These are phyloP conservation scores for Laodelphax striatellus DNA, from an alignment of 1,140 invertebrate species.

Conservation along the genomic window DNA sequence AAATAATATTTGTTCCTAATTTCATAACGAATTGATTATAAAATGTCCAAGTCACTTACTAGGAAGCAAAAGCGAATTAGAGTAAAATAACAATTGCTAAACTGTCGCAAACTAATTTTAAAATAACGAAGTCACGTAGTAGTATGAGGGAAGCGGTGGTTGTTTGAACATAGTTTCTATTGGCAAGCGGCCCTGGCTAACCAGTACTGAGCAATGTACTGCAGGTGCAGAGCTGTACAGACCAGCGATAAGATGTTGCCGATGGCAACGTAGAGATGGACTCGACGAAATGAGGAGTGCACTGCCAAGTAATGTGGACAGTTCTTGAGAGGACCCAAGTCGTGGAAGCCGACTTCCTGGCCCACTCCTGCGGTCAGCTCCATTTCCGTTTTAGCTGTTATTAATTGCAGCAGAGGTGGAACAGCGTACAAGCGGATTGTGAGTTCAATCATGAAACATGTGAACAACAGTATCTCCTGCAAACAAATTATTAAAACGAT, in stretches of 20 bases:
- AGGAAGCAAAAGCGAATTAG: no score
- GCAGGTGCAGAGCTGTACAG: constrained; percentile 54
- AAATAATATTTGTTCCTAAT: no score
- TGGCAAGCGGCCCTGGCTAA: not conserved
- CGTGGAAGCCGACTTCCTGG: constrained; percentile 52
- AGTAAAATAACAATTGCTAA: no score
- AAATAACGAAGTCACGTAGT: no score
- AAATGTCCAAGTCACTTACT: no score
- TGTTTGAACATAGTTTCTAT: no score
- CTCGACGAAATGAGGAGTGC: constrained; percentile 49
- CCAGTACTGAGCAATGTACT: constrained; percentile 48
- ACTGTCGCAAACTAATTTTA: no score
- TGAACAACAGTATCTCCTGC: constrained; percentile 48
- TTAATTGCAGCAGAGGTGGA: constrained; percentile 48
- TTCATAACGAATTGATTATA: no score
- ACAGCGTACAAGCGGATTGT: constrained; percentile 54
- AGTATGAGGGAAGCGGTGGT: no score
- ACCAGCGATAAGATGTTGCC: constrained; percentile 58
- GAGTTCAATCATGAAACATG: constrained; percentile 57
- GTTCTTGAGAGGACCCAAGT: constrained; percentile 48
- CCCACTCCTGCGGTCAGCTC: constrained; percentile 56
- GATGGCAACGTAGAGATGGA: constrained; percentile 56
- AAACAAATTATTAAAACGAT: constrained; percentile 20
- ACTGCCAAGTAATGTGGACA: constrained; percentile 59
- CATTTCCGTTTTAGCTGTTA: constrained; percentile 51